Percentiles rank a stretch among this genome's conserved stretches.
Evolutionary conservation across 92 coral and sea anemone genomes (phyloP).

Genomic region (Pocillopora grandis): DNA sequence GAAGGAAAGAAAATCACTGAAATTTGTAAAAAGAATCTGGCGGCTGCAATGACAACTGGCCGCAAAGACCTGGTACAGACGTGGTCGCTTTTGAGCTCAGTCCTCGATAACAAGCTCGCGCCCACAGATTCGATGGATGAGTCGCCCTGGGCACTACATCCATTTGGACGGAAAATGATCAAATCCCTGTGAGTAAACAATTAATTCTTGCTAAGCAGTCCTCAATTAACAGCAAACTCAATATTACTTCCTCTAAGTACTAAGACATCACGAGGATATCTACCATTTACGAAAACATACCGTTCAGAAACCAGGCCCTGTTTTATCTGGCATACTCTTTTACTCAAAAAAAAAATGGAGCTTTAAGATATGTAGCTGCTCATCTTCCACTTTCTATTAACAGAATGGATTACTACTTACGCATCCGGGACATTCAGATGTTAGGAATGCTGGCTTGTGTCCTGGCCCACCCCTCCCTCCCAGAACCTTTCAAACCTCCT

Average conservation of each 20-base stretch:
- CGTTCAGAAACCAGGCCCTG: too few species aligned
- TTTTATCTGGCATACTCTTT: not conserved
- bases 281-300: too few species aligned
- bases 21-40: conserved; percentile 85
- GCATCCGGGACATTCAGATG: conserved; percentile 88
- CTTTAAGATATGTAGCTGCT: not conserved
- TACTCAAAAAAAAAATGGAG: not conserved
- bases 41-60: conserved; percentile 90
- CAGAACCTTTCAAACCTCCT: conserved; percentile 88
- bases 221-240: too few species aligned
- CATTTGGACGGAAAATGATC: conserved; percentile 86
- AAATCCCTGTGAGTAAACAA: conserved; percentile 79
- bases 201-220: too few species aligned
- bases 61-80: conserved; percentile 96
- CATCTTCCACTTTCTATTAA: not conserved
- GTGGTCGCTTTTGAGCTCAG: conserved; percentile 89
- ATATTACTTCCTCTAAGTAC: too few species aligned
- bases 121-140: conserved; percentile 76
- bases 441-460: conserved; percentile 91
- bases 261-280: too few species aligned
- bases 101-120: conserved; percentile 80
- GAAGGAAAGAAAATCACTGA: conserved; percentile 84
- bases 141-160: conserved; percentile 98
- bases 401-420: conserved; percentile 85
- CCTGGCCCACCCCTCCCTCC: conserved; percentile 74